Percentiles rank a stretch among this genome's conserved stretches.
Evolutionary conservation across 2,888 invertebrate genomes (phyloP).

Genomic region (Hyposoter dolosus): DNA sequence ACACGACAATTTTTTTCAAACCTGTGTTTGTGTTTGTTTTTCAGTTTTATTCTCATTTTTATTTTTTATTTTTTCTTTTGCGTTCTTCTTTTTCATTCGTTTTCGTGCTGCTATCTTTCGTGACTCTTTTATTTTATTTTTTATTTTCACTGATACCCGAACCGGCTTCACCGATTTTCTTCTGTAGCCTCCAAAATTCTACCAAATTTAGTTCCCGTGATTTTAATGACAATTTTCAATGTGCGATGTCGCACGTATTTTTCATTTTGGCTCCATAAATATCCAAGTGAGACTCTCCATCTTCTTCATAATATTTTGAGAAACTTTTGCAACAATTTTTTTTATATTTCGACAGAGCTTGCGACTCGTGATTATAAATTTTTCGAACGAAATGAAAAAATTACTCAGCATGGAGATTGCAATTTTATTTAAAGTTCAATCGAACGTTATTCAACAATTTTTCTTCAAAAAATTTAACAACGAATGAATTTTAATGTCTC

Average conservation of each 20-base stretch:
- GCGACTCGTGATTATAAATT: background rate
- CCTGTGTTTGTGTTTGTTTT: slow-evolving; percentile 74
- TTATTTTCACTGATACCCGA: slow-evolving; percentile 11
- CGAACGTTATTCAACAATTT: too few relatives aligned
- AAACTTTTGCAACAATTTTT: background rate
- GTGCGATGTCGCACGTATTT: background rate
- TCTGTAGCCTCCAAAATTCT: background rate
- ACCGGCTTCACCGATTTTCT: background rate
- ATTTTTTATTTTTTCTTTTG: slow-evolving; percentile 60
- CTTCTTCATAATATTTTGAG: background rate
- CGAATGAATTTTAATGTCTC: background rate
- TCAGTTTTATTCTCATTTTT: slow-evolving; percentile 70
- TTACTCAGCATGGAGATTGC: background rate
- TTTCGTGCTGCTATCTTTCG: slow-evolving; percentile 56
- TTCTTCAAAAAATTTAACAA: background rate
- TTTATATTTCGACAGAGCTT: background rate
- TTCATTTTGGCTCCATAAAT: background rate
- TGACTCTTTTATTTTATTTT: slow-evolving; percentile 9
- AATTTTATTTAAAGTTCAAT: too few relatives aligned
- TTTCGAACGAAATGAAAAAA: background rate
- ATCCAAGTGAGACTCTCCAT: background rate
- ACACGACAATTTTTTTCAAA: slow-evolving; percentile 85
- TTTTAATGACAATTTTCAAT: background rate
- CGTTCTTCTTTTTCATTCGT: slow-evolving; percentile 62
- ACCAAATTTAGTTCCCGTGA: background rate